Evolutionary conservation across 2,113 vertebrate genomes (phyloP).

Genomic region (Platichthys stellatus): DNA sequence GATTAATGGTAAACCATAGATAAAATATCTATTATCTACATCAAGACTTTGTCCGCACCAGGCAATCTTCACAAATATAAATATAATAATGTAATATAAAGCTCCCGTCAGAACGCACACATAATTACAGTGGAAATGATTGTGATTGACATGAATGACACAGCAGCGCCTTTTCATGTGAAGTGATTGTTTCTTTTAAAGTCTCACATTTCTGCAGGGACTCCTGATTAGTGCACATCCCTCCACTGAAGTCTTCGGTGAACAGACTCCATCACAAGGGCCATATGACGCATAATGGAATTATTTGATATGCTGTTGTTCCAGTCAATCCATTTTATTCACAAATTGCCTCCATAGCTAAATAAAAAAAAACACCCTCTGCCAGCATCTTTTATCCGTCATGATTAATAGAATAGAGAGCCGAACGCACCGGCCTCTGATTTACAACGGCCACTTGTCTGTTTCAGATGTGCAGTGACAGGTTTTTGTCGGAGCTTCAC

Average conservation of each 20-base stretch:
- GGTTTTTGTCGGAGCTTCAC: background rate
- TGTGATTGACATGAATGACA: background rate
- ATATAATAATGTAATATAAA: too few species aligned
- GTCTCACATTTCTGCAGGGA: slow-evolving; percentile 8
- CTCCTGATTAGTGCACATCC: slow-evolving; percentile 21
- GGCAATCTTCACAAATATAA: background rate
- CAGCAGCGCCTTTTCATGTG: slow-evolving; percentile 5
- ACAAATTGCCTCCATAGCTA: slow-evolving; percentile 29
- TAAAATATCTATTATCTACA: background rate
- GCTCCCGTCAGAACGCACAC: background rate
- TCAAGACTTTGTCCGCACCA: background rate
- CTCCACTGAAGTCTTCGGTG: slow-evolving; percentile 7
- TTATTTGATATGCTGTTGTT: slow-evolving; percentile 48
- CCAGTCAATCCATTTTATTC: slow-evolving; percentile 39
- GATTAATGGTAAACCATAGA: too few species aligned
- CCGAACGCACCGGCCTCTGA: slow-evolving; percentile 36
- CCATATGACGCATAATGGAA: slow-evolving; percentile 39
- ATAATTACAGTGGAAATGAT: background rate
- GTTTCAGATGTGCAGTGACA: too few species aligned
- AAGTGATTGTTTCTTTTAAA: slow-evolving; percentile 26
- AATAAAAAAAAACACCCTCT: background rate
- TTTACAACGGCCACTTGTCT: slow-evolving; percentile 43
- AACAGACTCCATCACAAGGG: slow-evolving; percentile 33
- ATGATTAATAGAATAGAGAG: slow-evolving; percentile 56
- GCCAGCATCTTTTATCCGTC: slow-evolving; percentile 38